These are phyloP conservation scores for Nycticryphes semicollaris DNA, from an alignment of 2,113 vertebrate genomes.

Conservation along the genomic window DNA sequence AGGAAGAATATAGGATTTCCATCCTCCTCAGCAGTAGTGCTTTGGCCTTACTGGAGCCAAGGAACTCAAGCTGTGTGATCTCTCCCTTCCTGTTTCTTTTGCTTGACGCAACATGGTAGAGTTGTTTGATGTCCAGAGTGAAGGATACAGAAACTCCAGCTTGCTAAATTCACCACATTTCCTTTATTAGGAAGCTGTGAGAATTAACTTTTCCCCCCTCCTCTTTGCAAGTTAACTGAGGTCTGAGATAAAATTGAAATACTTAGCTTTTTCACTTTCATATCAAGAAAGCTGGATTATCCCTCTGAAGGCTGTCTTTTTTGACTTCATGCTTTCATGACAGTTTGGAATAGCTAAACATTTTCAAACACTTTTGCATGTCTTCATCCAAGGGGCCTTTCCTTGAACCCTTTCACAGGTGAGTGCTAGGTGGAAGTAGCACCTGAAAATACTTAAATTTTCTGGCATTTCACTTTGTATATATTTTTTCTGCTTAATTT, in stretches of 20 bases:
- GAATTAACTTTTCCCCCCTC: background rate
- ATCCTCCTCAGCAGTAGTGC: constrained; percentile 63
- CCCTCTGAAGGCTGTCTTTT: background rate
- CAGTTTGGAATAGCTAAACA: background rate
- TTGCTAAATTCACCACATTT: constrained; percentile 69
- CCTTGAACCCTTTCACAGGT: background rate
- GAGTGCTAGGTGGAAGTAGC: background rate
- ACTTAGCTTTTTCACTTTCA: background rate
- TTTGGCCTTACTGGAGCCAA: constrained; percentile 70
- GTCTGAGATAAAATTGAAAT: background rate
- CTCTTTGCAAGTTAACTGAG: background rate
- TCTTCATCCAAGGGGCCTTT: background rate
- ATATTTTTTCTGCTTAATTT: background rate
- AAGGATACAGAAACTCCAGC: constrained; percentile 66
- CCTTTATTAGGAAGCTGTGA: constrained; percentile 52
- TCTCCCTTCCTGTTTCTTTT: constrained; percentile 78
- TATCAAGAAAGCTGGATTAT: background rate
- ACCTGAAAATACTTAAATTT: background rate
- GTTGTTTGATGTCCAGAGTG: constrained; percentile 75
- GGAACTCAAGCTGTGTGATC: constrained; percentile 70
- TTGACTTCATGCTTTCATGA: background rate
- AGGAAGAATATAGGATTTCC: constrained; percentile 77
- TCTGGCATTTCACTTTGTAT: background rate
- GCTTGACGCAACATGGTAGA: constrained; percentile 65
- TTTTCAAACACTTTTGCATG: background rate